Conservation (phyloP, 2,797 vertebrate genomes). For the Parauchenoglanis punctatus region DNA sequence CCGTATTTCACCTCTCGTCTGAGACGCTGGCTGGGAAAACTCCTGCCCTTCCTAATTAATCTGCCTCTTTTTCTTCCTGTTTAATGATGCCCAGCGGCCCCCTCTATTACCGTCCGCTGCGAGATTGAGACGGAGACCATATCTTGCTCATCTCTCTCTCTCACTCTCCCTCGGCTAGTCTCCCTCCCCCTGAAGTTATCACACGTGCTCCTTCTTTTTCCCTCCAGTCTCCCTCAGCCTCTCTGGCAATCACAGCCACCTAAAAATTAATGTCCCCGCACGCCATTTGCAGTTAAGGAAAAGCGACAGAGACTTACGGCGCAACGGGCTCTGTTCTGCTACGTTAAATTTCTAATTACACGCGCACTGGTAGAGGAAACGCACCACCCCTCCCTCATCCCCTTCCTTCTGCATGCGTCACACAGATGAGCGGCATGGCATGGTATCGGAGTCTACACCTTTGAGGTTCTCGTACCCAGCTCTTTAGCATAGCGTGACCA, state of each 20-base stretch:
- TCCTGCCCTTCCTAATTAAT: conserved; percentile 73
- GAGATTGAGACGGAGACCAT: conserved; percentile 54
- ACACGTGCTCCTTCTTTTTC: conserved; percentile 49
- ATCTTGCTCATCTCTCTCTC: conserved; percentile 39
- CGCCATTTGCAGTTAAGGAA: conserved; percentile 82
- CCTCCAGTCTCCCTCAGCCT: conserved; percentile 61
- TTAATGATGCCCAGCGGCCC: conserved; percentile 72
- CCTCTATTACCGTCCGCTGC: conserved; percentile 67
- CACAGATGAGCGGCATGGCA: conserved; percentile 8
- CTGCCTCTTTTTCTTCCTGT: conserved; percentile 66
- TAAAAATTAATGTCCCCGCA: conserved; percentile 80
- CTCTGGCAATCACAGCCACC: conserved; percentile 71
- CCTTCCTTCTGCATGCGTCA: conserved; percentile 3
- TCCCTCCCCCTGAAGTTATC: conserved; percentile 61
- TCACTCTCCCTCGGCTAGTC: conserved; percentile 26
- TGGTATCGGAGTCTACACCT: conserved; percentile 13
- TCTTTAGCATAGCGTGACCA: not conserved
- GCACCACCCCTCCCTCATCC: not conserved
- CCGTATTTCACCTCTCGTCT: conserved; percentile 58
- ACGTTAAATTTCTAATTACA: conserved; percentile 83
- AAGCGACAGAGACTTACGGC: conserved; percentile 76
- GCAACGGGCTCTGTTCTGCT: conserved; percentile 76
- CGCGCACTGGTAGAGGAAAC: conserved; percentile 57
- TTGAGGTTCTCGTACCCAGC: not conserved
- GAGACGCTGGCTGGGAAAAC: conserved; percentile 63